Conservation (phyloP, 2,113 vertebrate species). For the Aplodontia rufa region DNA sequence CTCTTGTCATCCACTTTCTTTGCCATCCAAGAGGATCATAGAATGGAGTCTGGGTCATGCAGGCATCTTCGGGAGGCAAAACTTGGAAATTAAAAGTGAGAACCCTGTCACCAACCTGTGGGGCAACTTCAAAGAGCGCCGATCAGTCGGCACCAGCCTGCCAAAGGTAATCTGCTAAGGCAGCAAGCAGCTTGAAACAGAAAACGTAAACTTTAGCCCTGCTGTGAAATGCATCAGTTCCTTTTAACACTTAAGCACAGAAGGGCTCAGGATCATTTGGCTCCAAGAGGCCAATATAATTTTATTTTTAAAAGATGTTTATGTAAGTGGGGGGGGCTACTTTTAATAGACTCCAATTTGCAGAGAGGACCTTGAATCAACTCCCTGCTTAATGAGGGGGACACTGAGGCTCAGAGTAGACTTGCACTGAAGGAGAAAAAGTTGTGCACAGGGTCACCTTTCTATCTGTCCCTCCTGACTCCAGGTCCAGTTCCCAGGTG, state of each 20-base stretch:
- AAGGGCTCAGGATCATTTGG: not conserved
- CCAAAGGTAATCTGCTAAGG: not conserved
- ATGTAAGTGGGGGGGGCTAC: not conserved
- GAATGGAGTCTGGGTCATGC: not conserved
- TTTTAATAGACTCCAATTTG: not conserved
- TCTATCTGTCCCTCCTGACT: not conserved
- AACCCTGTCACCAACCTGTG: accelerated
- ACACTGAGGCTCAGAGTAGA: not conserved
- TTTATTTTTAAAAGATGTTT: not conserved
- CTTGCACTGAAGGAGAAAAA: not conserved
- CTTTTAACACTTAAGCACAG: not conserved
- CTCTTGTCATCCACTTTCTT: not conserved
- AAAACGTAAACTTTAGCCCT: not conserved
- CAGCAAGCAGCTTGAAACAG: not conserved
- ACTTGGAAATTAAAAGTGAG: not conserved
- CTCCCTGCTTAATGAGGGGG: not conserved
- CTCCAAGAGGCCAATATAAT: not conserved
- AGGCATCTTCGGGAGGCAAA: not conserved
- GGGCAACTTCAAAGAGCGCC: not conserved
- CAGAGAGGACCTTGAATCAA: not conserved
- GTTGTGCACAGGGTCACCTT: not conserved
- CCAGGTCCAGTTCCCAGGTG: not conserved
- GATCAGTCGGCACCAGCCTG: accelerated
- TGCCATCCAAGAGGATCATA: not conserved
- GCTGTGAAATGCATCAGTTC: not conserved